Base-by-base conservation (phyloP, 1,140 invertebrate species). In the Drosophila varians region DNA sequence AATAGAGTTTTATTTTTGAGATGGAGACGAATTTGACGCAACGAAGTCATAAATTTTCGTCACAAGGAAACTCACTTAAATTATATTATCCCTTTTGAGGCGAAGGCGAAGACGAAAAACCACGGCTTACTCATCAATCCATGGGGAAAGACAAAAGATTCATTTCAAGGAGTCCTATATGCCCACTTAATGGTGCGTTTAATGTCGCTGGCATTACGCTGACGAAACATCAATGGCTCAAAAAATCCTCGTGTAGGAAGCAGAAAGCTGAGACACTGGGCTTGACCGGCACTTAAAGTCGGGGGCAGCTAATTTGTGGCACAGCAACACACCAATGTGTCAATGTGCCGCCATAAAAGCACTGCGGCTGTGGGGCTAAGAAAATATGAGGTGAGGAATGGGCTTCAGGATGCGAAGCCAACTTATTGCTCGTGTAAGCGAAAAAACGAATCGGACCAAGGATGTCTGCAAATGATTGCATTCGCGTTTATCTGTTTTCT, bases 381-480 rank as follows among this genome's bases (percentile, higher is more conserved):
- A 1, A n/a, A 16, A n/a, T 18, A 23, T 18, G 23, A 47, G 31
- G 23, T 19, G 53, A 18, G 54, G 25, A 26, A 52, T 45, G 8
- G 16, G 40, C 45, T 55, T 28, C 6, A 21, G 11, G 16, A 31
- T 23, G 46, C 43, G 36, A 75, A 72, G 9, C 31, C 45, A 65
- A 74, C 71, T 74, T 80, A 87, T 77, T 86, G 82, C 70, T 45
- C 70, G 70, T 71, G 83, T 87, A 87, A 87, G 82, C 82, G 65
- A 87, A 87, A 86, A 86, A 80, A 57, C 45, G 21, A 23, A 28
- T 8, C 34, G 14, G 56, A 36, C 43, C 18, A 5, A 18, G 11
- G 60, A 87, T 70, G 77, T 87, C 82, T 87, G 82, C 82, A 88
- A 66, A 87, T 87, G 70, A 87, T 87, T 82, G 77, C 77, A 88